Evolutionary conservation across 2,797 vertebrate species (phyloP), one percentile per base, ranked within the genome.

Genomic region (Melanotaenia parkinsoni): DNA sequence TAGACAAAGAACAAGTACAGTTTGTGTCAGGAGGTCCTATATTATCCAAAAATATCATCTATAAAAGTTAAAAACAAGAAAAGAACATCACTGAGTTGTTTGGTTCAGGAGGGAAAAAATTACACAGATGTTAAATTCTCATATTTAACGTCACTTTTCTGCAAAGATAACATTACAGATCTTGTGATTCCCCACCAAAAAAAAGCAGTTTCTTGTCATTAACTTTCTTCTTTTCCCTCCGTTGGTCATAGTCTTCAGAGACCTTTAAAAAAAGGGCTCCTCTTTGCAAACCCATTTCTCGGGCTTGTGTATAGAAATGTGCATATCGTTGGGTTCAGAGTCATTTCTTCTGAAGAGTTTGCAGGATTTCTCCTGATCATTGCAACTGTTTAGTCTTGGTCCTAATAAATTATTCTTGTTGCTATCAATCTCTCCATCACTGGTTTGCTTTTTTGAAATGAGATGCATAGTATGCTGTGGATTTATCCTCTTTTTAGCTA

Each of bases 231-330:
- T 71, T 71, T 85, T 64, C 45, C 75, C 35, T 43, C 54, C 56
- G 51, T 65, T 66, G 64, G 32, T 80, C 54, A 47, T 76, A 67
- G 50, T 76, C 67, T 37, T 92, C 63, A 86, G 40, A 51, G 45
- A 38, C 30, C 18, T 83, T 77, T 70, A 86, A 66, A 92, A 92
- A 77, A 79, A 85, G 13, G 87, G 83, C 81, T 95, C 90, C 60
- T 94, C 90, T 91, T 95, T 94, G 78, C 87, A 93, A 57, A 83
- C 81, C 74, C 75, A 85, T 81, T 89, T 89, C 71, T 94, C 91
- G 78, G 90, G 72, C 79, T 86, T 92, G 68, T 84, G 84, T 58
- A 83, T 47, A 58, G 88, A 85, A 77, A 87, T 79, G 40, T 82
- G 70, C 9, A 69, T 26, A 61, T 71, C 79, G 79, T 84, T 89